A percentile compares a stretch with the other conserved stretches of the same genome.
These are phyloP conservation scores for Emydocephalus ijimae DNA, from an alignment of 2,113 vertebrate genomes.

Conservation along the genomic window DNA sequence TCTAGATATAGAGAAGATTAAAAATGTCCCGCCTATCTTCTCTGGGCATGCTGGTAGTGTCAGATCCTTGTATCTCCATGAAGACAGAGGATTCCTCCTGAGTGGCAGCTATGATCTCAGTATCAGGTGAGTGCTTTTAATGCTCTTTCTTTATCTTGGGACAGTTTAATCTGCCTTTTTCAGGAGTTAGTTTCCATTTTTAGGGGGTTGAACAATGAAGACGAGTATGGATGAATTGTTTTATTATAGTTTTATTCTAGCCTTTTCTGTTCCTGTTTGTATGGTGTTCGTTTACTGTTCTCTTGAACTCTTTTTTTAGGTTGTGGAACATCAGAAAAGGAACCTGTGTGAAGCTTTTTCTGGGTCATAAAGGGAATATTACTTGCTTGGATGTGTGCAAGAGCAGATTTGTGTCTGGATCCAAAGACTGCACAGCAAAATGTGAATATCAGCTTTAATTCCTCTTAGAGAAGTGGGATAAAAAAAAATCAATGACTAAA, in stretches of 20 bases:
- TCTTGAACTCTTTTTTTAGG: slow-evolving; percentile 57
- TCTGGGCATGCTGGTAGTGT: slow-evolving; percentile 74
- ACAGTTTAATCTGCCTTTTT: neutral
- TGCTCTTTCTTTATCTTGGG: no score
- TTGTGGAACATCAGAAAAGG: slow-evolving; percentile 81
- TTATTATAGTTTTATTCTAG: neutral
- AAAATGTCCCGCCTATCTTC: slow-evolving; percentile 49
- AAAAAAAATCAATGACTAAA: neutral
- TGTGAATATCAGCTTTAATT: slow-evolving; percentile 64
- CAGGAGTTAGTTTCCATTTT: neutral
- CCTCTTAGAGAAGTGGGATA: neutral
- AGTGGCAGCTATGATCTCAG: slow-evolving; percentile 76
- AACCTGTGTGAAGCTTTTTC: slow-evolving; percentile 68
- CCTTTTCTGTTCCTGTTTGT: neutral
- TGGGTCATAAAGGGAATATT: slow-evolving; percentile 75
- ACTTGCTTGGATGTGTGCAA: slow-evolving; percentile 77
- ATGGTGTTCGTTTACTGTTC: neutral
- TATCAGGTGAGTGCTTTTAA: slow-evolving; percentile 77
- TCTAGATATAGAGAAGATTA: slow-evolving; percentile 49
- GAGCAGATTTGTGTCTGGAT: slow-evolving; percentile 78
- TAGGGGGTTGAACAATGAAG: neutral
- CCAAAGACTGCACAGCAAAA: slow-evolving; percentile 82
- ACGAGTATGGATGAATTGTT: neutral
- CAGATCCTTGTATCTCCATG: slow-evolving; percentile 67
- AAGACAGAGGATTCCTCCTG: slow-evolving; percentile 74